A percentile compares a stretch with the other conserved stretches of the same genome.
phyloP scores from a whole-genome alignment of 2,797 vertebrate species.

The Rhadinocentrus ornatus region DNA sequence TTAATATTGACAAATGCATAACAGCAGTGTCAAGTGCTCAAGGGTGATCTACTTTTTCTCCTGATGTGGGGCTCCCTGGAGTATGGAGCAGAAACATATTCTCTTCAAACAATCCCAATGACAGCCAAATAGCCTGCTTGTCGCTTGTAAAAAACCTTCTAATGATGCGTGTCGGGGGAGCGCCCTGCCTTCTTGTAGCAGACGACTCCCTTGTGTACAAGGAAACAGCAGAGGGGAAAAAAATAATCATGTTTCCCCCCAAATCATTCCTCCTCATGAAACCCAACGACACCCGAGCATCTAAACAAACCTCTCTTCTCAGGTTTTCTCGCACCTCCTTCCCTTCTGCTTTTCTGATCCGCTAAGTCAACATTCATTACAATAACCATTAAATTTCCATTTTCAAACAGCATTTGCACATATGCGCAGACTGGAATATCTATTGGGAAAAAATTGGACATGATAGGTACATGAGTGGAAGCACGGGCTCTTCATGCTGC shows the following conservation, averaged over 20 bases:
- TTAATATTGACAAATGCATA: constrained; percentile 89
- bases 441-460: constrained; percentile 78
- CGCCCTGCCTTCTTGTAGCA: constrained; percentile 88
- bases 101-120: constrained; percentile 95
- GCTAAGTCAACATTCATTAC: constrained; percentile 84
- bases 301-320: constrained; percentile 72
- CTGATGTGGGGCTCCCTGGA: constrained; percentile 88
- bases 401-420: constrained; percentile 68
- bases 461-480: constrained; percentile 78
- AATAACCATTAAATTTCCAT: constrained; percentile 81
- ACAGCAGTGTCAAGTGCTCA: constrained; percentile 86
- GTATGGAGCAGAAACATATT: constrained; percentile 90
- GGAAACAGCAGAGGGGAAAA: constrained; percentile 69
- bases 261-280: constrained; percentile 78
- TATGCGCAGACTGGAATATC: constrained; percentile 56
- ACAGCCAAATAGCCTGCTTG: constrained; percentile 96
- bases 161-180: constrained; percentile 95
- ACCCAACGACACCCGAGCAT: constrained; percentile 68
- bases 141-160: constrained; percentile 91
- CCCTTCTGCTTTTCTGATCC: constrained; percentile 64
- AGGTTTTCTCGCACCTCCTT: constrained; percentile 50
- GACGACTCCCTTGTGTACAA: constrained; percentile 86
- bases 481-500: constrained; percentile 60
- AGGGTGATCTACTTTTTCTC: constrained; percentile 82
- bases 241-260: constrained; percentile 82